Evolutionary conservation across 2,113 vertebrate species (phyloP), one percentile per base, ranked within the genome.

Genomic region (Ctenomys sociabilis): DNA sequence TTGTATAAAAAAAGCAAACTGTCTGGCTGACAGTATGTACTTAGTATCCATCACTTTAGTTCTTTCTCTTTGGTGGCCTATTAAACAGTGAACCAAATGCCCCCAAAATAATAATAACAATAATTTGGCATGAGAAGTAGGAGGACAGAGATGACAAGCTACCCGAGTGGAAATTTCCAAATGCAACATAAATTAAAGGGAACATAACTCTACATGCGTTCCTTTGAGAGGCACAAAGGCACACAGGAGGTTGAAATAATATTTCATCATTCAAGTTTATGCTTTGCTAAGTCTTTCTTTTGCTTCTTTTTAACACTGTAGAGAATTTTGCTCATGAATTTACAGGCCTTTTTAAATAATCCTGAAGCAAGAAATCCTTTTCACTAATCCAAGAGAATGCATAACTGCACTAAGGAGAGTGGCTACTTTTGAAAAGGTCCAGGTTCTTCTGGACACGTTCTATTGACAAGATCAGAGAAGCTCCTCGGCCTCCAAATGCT

Each of bases 341-440:
- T 43, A 49, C 75, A 64, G 84, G n/a, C 5, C 1, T 87, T 96
- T 96, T 87, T 59, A 93, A 90, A 22, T 22, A 43, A 91, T 52
- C 49, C 81, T 21, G 77, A 84, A 57, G 94, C 64, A 85, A 63
- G 28, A 95, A 93, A 95, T 93, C 81, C 85, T 85, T 97, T 64
- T 21, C 68, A 70, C 75, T 92, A 97, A 95, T 97, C 43, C 64
- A 49, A 93, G 88, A 93, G 96, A 96, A 75, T 52, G 63, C n/a
- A 37, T 83, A 84, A 89, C 63, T 96, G 43, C 91, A 83, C 94
- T 88, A 89, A 85, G 70, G n/a, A 83, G 4, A 70, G 28, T 77
- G 61, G 37, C 49, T 14, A 2, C 7, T 12, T 96, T 96, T 83
- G 63, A 95, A 95, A 90, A 94, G 84, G 94, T 49, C 43, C 37